Percentiles rank a stretch among this genome's conserved stretches.
These are phyloP conservation scores for Candidula unifasciata DNA, from an alignment of 2,888 invertebrate genomes.

Conservation along the genomic window DNA sequence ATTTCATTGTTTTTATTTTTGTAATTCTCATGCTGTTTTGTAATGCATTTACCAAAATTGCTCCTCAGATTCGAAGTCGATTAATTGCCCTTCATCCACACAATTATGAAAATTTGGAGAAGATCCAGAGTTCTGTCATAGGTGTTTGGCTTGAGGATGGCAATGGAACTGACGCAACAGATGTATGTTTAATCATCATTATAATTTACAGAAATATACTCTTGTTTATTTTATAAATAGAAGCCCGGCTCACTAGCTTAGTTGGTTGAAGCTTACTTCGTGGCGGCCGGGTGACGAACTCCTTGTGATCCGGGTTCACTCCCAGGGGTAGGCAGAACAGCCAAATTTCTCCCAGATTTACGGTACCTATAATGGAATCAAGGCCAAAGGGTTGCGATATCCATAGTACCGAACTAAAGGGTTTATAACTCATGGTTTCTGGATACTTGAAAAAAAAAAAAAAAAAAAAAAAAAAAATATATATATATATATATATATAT, in stretches of 20 bases:
- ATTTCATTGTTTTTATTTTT: too few relatives aligned
- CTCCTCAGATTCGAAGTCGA: constrained; percentile 60
- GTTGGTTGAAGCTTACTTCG: too few relatives aligned
- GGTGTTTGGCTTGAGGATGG: constrained; percentile 61
- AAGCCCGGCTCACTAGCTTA: background rate
- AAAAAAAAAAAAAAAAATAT: background rate
- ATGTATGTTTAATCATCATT: constrained; percentile 17
- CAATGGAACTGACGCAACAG: constrained; percentile 53
- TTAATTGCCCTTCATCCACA: constrained; percentile 66
- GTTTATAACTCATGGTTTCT: too few relatives aligned
- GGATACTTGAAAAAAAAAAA: background rate
- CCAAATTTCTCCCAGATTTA: too few relatives aligned
- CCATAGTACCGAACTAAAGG: too few relatives aligned
- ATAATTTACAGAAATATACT: background rate
- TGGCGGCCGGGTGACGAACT: too few relatives aligned
- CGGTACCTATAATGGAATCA: too few relatives aligned
- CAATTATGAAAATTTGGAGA: constrained; percentile 63
- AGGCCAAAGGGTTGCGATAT: too few relatives aligned
- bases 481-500: too few relatives aligned
- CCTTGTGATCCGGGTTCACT: too few relatives aligned
- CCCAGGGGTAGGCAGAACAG: too few relatives aligned
- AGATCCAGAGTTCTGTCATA: constrained; percentile 64
- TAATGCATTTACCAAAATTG: background rate
- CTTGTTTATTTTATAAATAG: background rate
- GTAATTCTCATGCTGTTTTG: too few relatives aligned